Base-by-base conservation (phyloP, 2,113 vertebrate genomes). In the Bos javanicus region DNA sequence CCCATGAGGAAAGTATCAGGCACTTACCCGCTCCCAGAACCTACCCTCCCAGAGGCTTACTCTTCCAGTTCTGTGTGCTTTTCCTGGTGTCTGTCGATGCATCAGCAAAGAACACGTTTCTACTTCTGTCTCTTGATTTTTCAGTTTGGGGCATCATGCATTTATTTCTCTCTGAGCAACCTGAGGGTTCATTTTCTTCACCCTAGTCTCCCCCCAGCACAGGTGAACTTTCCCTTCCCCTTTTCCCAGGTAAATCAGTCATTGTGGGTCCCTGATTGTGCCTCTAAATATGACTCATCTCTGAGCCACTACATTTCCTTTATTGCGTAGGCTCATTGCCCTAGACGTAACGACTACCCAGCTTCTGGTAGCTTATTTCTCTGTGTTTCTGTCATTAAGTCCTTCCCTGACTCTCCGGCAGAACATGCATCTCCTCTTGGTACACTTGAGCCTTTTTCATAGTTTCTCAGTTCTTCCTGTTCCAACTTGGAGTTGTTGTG, bases 11-110 rank as follows among this genome's bases (percentile, higher is more conserved):
- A 19, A 16, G 15, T 1, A 36, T 26, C 14, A 36, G 46, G 14
- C 14, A 56, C 39, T 67, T 43, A 13, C 3, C 16, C 11, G 0
- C 5, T 6, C 13, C 17, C 36, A 8, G n/a, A 2, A 4, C 16
- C 67, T 16, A 10, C 33, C 54, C 13, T 80, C 43, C 52, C 4
- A 28, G 80, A 62, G 43, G 52, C 23, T 7, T 13, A 13, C 56
- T 30, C 39, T 80, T 43, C 39, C 57, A 21, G 4, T 54, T 36
- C 60, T 25, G 5, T 48, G 23, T 3, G 2, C 13, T 17, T n/a
- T 30, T 83, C 21, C 92, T 60, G 26, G 16, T 33, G 46, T 46
- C 39, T 50, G 26, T 43, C 25, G 2, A 57, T 81, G 1, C 26
- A 3, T 87, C 50, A 39, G 23, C 17, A 86, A 62, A 90, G 62